These are phyloP conservation scores for Merluccius polli DNA, from an alignment of 2,797 vertebrate genomes.

Conservation along the genomic window DNA sequence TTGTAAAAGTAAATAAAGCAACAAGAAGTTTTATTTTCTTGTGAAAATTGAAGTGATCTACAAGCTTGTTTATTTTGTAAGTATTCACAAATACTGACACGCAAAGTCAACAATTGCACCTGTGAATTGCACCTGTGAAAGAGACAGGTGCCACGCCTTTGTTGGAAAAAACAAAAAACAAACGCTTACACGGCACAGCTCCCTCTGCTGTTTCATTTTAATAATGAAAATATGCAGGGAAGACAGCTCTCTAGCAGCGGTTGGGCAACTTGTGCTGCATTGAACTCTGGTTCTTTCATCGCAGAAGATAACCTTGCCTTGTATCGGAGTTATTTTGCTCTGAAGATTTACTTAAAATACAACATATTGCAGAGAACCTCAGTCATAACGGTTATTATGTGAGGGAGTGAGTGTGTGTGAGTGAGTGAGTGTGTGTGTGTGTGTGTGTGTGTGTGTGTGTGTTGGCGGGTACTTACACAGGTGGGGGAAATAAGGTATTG, in stretches of 20 bases:
- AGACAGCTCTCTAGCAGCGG: not conserved
- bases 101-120: not conserved
- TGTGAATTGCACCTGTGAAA: not conserved
- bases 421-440: conserved; percentile 18
- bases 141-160: conserved; percentile 3
- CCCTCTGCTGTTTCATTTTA: not conserved
- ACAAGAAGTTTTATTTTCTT: not conserved
- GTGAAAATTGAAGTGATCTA: not conserved
- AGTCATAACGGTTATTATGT: not conserved
- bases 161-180: not conserved
- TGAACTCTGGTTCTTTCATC: not conserved
- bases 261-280: not conserved
- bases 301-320: not conserved
- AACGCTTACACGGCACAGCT: not conserved
- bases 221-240: not conserved
- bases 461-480: conserved; percentile 27
- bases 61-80: not conserved
- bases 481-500: conserved; percentile 42
- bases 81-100: not conserved
- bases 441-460: conserved; percentile 9
- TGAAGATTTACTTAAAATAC: not conserved
- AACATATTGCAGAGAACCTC: too few species aligned
- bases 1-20: not conserved
- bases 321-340: not conserved
- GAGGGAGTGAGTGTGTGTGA: not conserved